These are phyloP conservation scores for Philaenus spumarius DNA, from an alignment of 1,140 invertebrate genomes.

Conservation along the genomic window DNA sequence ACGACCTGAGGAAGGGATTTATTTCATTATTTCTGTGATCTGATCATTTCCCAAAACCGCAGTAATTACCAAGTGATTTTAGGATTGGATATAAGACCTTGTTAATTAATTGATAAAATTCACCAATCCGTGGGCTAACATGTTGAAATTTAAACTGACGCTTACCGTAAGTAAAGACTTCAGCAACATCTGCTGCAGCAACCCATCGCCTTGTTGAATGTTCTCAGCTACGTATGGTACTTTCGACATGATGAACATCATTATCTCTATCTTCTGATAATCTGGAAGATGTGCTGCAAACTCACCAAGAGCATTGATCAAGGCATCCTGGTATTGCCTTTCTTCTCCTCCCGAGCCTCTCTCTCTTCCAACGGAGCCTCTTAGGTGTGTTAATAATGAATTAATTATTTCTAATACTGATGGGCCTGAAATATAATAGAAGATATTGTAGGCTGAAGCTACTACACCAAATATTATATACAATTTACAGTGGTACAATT, in stretches of 20 bases:
- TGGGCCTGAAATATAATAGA: constrained; percentile 58
- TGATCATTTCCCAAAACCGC: no score
- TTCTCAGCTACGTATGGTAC: constrained; percentile 38
- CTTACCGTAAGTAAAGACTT: constrained; percentile 89
- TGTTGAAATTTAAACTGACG: neutral
- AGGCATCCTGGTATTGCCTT: constrained; percentile 82
- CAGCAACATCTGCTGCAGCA: constrained; percentile 87
- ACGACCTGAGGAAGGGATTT: no score
- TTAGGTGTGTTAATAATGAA: constrained; percentile 84
- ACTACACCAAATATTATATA: no score
- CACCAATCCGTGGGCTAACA: no score
- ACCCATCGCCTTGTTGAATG: constrained; percentile 54
- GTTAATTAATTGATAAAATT: no score
- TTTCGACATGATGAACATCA: constrained; percentile 99
- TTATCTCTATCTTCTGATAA: constrained; percentile 99
- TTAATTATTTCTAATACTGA: constrained; percentile 98
- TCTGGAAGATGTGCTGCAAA: constrained; percentile 98
- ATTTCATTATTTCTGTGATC: no score
- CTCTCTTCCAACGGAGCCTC: constrained; percentile 76
- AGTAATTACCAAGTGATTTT: neutral
- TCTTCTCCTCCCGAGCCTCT: constrained; percentile 44
- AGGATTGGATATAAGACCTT: no score
- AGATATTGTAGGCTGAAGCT: no score
- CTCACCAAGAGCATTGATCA: constrained; percentile 95
- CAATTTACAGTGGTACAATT: no score